A percentile compares a stretch with the other conserved stretches of the same genome.
Conservation (phyloP, 2,797 vertebrate species). For the Pantherophis alleghaniensis region DNA sequence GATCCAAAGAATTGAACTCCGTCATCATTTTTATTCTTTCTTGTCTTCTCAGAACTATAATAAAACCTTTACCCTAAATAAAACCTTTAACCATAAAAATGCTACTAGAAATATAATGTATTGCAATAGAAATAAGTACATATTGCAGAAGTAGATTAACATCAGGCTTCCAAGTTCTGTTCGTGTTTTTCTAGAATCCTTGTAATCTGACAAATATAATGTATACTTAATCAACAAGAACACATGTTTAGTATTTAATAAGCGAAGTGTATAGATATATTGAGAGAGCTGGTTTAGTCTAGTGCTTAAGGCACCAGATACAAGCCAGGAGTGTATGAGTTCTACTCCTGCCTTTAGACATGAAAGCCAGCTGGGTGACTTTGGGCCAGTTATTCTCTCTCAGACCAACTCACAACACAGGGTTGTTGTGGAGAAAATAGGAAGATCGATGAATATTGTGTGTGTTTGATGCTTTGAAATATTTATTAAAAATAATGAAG, state of each 20-base stretch:
- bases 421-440: no score
- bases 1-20: conserved; percentile 33
- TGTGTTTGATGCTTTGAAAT: background rate
- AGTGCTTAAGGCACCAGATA: background rate
- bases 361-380: background rate
- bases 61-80: conserved; percentile 1
- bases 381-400: background rate
- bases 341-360: background rate
- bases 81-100: background rate
- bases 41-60: conserved; percentile 2
- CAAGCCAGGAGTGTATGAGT: background rate
- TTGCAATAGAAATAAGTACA: conserved; percentile 6
- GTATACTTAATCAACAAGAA: background rate
- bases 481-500: background rate
- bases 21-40: conserved; percentile 41
- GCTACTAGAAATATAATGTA: background rate
- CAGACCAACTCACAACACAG: no score
- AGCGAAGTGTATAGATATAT: background rate
- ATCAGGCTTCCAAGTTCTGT: background rate
- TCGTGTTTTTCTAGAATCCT: background rate
- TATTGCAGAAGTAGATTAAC: background rate
- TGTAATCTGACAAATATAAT: background rate
- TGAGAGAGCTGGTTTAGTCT: background rate
- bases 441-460: background rate
- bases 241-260: background rate